Percentiles rank a stretch among this genome's conserved stretches.
phyloP scores from a whole-genome alignment of 2,113 vertebrate genomes.

The Protobothrops mucrosquamatus region DNA sequence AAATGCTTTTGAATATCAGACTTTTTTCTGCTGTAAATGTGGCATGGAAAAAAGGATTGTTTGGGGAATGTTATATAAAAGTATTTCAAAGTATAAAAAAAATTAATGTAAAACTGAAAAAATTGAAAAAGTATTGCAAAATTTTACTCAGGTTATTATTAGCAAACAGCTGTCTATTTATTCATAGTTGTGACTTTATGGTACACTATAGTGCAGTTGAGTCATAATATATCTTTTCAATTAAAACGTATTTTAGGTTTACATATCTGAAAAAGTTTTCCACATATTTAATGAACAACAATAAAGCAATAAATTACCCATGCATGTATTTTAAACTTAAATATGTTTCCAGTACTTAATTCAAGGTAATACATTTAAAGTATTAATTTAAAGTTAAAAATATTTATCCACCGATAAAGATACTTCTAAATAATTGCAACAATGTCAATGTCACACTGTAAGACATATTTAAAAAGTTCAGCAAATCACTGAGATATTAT shows the following conservation, averaged over 20 bases:
- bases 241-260: slow-evolving; percentile 5
- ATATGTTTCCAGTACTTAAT: background rate
- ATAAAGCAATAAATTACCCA: background rate
- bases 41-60: slow-evolving; percentile 21
- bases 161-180: slow-evolving; percentile 51
- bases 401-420: background rate
- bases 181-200: slow-evolving; percentile 36
- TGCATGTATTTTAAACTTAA: background rate
- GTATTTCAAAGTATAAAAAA: slow-evolving; percentile 14
- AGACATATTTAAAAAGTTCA: background rate
- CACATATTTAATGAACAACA: slow-evolving; percentile 3
- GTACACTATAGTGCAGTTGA: slow-evolving; percentile 30
- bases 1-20: slow-evolving; percentile 37
- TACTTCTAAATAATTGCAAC: background rate
- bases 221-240: slow-evolving; percentile 19
- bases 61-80: slow-evolving; percentile 20
- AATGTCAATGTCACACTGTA: background rate
- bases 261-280: background rate
- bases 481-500: slow-evolving; percentile 1
- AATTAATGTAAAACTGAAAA: background rate
- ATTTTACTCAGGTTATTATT: slow-evolving; percentile 34
- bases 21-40: slow-evolving; percentile 24
- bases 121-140: slow-evolving; percentile 19
- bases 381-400: slow-evolving; percentile 3
- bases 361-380: background rate